Evolutionary conservation across 2,888 invertebrate species (phyloP).

Genomic region (Branchinecta sandiegonensis): DNA sequence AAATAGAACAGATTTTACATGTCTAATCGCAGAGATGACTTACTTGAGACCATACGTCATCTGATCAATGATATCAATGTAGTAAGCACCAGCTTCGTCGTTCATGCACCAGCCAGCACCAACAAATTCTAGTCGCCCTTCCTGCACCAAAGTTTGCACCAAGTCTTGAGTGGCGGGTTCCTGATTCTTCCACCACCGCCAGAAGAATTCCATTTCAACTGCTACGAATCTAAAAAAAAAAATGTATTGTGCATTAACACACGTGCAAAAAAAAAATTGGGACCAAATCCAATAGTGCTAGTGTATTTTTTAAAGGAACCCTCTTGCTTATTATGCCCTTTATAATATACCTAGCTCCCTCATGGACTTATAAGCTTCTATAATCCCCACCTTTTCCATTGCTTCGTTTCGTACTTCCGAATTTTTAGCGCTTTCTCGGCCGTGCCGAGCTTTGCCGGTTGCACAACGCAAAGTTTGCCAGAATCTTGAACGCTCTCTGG

Average conservation of each 20-base stretch:
- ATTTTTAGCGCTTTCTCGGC: too few relatives aligned
- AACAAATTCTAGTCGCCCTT: constrained; percentile 31
- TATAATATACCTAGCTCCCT: too few relatives aligned
- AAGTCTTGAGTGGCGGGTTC: constrained; percentile 40
- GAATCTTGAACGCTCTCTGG: too few relatives aligned
- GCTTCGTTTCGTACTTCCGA: too few relatives aligned
- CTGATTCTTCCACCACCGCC: constrained; percentile 60
- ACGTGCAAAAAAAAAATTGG: constrained; percentile 29
- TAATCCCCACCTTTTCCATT: too few relatives aligned
- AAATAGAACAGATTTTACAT: neutral
- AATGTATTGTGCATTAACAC: constrained; percentile 39
- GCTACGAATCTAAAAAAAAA: constrained; percentile 37
- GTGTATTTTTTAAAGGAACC: neutral
- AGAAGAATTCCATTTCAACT: constrained; percentile 40
- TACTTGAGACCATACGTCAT: constrained; percentile 31
- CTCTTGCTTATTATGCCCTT: too few relatives aligned
- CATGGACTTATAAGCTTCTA: too few relatives aligned
- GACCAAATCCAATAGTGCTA: neutral
- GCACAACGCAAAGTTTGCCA: too few relatives aligned
- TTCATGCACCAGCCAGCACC: constrained; percentile 33
- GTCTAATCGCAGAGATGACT: neutral
- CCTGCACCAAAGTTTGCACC: constrained; percentile 48
- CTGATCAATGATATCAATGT: constrained; percentile 31
- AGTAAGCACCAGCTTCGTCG: constrained; percentile 31
- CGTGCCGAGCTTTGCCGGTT: too few relatives aligned